phyloP scores from a whole-genome alignment of 2,888 invertebrate species.

The Tubulanus polymorphus region DNA sequence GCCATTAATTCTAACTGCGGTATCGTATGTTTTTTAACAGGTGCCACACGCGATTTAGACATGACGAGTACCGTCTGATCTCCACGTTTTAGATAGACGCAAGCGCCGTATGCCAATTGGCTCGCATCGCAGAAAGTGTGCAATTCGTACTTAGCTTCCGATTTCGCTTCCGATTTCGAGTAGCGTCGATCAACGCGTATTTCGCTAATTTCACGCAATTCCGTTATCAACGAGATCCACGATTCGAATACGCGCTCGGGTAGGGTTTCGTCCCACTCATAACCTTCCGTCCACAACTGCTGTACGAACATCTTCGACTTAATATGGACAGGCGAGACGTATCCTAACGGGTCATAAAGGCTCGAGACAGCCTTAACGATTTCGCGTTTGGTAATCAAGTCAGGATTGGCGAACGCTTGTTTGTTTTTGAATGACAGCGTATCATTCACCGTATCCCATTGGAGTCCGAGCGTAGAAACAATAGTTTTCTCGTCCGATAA shows the following conservation, averaged over 20 bases:
- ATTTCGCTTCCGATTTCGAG: too few relatives aligned
- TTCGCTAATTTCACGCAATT: too few relatives aligned
- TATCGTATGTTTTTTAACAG: constrained; percentile 8
- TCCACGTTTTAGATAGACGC: constrained; percentile 3
- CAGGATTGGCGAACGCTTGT: background rate
- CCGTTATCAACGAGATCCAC: too few relatives aligned
- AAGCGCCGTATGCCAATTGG: constrained; percentile 8
- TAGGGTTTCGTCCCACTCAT: background rate
- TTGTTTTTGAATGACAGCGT: constrained; percentile 3
- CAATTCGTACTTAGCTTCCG: too few relatives aligned
- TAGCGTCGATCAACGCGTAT: too few relatives aligned
- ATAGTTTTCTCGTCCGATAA: background rate
- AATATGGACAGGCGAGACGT: background rate
- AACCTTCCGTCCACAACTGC: background rate
- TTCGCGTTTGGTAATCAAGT: constrained; percentile 8
- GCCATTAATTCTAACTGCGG: constrained; percentile 13
- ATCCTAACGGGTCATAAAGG: constrained; percentile 10
- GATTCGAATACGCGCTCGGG: too few relatives aligned
- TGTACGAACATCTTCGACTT: background rate
- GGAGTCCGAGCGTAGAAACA: constrained; percentile 8
- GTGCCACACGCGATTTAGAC: constrained; percentile 12
- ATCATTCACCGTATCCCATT: constrained; percentile 7
- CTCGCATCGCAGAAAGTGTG: constrained; percentile 12
- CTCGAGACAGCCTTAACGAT: constrained; percentile 5
- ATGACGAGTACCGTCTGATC: constrained; percentile 2